These are phyloP conservation scores for Bergia puertoricense DNA, from an alignment of 92 coral and sea anemone species.

Conservation along the genomic window DNA sequence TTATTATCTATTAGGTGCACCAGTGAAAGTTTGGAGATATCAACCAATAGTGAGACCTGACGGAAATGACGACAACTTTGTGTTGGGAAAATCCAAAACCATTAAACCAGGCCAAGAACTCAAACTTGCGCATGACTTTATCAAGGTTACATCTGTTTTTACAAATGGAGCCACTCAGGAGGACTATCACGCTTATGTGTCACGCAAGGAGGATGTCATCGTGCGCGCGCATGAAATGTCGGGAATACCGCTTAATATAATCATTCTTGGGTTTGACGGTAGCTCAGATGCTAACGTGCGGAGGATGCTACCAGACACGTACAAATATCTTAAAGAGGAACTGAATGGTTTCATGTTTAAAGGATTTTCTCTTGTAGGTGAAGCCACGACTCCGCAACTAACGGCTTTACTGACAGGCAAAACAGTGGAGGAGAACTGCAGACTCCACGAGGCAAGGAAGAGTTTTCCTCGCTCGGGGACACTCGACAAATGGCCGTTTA, in stretches of 20 bases:
- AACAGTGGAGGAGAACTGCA: slow-evolving; percentile 72
- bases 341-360: slow-evolving; percentile 65
- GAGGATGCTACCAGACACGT: slow-evolving; percentile 64
- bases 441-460: slow-evolving; percentile 74
- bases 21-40: slow-evolving; percentile 42
- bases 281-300: slow-evolving; percentile 77
- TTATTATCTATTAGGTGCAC: slow-evolving; percentile 41
- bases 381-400: slow-evolving; percentile 79
- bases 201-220: slow-evolving; percentile 51
- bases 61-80: slow-evolving; percentile 48
- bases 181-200: slow-evolving; percentile 70
- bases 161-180: slow-evolving; percentile 55
- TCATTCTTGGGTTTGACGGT: slow-evolving; percentile 81
- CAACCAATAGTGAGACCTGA: slow-evolving; percentile 51
- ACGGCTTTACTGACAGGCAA: slow-evolving; percentile 74
- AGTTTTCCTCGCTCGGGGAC: slow-evolving; percentile 61
- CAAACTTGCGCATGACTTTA: slow-evolving; percentile 54
- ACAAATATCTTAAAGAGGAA: slow-evolving; percentile 61
- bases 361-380: slow-evolving; percentile 81
- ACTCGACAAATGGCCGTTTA: slow-evolving; percentile 90
- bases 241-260: slow-evolving; percentile 72
- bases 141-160: slow-evolving; percentile 58
- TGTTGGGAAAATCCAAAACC: slow-evolving; percentile 40
- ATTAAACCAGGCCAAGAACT: slow-evolving; percentile 44
- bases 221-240: slow-evolving; percentile 39